Evolutionary conservation across 2,113 vertebrate genomes (phyloP).

Genomic region (Monopterus albus): DNA sequence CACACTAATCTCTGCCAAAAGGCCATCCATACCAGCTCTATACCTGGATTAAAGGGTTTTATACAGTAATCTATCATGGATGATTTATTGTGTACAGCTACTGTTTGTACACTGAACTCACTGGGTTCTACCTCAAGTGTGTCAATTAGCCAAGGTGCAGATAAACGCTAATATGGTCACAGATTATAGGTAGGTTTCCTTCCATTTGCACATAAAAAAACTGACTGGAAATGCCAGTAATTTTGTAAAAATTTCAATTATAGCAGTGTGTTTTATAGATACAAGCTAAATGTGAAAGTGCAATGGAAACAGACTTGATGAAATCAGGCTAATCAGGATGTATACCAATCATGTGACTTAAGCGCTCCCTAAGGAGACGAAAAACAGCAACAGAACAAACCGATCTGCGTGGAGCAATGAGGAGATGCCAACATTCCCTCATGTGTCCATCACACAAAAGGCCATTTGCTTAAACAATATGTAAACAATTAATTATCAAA

Average conservation of each 20-base stretch:
- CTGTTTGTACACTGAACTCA: constrained; percentile 32
- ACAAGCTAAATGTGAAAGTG: background rate
- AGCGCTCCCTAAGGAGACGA: no score
- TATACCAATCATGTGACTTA: background rate
- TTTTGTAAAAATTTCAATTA: no score
- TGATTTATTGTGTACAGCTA: constrained; percentile 40
- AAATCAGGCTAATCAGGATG: background rate
- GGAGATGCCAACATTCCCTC: no score
- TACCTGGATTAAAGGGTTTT: constrained; percentile 62
- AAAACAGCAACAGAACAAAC: no score
- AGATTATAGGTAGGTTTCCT: no score
- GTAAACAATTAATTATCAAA: no score
- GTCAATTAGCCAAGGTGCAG: background rate
- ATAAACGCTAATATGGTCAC: constrained; percentile 6
- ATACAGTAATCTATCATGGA: constrained; percentile 52
- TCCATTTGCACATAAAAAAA: no score
- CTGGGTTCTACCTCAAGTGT: background rate
- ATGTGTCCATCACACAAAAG: no score
- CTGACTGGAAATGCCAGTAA: no score
- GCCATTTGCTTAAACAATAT: no score
- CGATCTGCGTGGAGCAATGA: no score
- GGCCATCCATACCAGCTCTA: constrained; percentile 50
- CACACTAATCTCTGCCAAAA: constrained; percentile 58
- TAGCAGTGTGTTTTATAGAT: no score
- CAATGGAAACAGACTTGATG: background rate